A percentile compares a stretch with the other conserved stretches of the same genome.
Conservation (phyloP, 2,113 vertebrate species). For the Osmerus eperlanus region DNA sequence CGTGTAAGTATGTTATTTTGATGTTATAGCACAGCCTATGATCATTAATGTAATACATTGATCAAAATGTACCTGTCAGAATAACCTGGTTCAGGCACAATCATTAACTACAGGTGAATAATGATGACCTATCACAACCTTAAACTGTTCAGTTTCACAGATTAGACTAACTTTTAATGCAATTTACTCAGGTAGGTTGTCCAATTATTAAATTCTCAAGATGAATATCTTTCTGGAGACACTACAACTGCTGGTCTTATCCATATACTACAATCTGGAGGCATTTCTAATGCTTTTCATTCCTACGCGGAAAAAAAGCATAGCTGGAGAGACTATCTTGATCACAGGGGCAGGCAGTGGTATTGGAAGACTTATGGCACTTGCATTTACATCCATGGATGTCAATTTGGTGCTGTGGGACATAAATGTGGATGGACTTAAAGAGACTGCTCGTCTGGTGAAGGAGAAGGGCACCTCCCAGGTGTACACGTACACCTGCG, state of each 20-base stretch:
- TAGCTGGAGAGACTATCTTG: conserved; percentile 83
- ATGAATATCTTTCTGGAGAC: conserved; percentile 85
- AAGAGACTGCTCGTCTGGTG: conserved; percentile 68
- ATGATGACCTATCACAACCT: background rate
- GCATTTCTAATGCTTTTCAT: conserved; percentile 69
- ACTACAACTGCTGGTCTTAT: conserved; percentile 55
- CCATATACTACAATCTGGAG: conserved; percentile 77
- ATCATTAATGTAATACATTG: no score
- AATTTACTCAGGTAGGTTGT: background rate
- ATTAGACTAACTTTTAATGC: background rate
- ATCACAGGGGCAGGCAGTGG: conserved; percentile 87
- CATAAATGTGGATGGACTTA: conserved; percentile 80
- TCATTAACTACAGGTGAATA: background rate
- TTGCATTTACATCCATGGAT: conserved; percentile 77
- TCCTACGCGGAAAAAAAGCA: conserved; percentile 76
- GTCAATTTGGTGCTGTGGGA: conserved; percentile 87
- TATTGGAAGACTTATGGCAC: conserved; percentile 80
- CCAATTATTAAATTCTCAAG: conserved; percentile 26
- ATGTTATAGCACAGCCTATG: background rate
- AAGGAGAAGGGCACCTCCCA: conserved; percentile 61
- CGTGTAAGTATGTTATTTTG: background rate
- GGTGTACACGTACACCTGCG: conserved; percentile 77
- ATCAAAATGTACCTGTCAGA: background rate
- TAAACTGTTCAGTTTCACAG: background rate
- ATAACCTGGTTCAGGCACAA: background rate